phyloP scores from a whole-genome alignment of 2,797 vertebrate genomes.

The Apodemus agrarius region DNA sequence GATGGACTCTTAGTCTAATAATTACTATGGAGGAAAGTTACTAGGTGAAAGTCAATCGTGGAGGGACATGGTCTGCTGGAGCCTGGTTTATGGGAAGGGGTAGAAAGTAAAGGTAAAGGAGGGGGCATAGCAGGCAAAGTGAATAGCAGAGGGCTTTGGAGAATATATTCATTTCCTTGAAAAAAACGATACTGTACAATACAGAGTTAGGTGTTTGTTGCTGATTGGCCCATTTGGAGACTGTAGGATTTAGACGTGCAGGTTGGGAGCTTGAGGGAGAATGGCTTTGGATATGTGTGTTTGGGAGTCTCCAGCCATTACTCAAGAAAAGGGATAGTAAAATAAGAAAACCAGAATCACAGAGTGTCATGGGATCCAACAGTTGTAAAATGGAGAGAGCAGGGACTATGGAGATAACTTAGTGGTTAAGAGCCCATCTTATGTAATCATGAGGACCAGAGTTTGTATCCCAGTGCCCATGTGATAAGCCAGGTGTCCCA shows the following conservation, averaged over 20 bases:
- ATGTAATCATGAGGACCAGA: neutral
- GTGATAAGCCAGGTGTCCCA: neutral
- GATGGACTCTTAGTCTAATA: neutral
- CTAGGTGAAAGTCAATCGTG: neutral
- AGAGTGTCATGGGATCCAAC: neutral
- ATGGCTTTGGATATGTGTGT: neutral
- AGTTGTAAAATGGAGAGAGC: neutral
- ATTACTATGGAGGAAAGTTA: slow-evolving; percentile 8
- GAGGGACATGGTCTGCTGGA: neutral
- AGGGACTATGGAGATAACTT: neutral
- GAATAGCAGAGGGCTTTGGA: neutral
- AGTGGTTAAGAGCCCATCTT: neutral
- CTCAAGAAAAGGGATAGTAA: neutral
- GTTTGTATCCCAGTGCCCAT: neutral
- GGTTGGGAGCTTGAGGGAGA: neutral
- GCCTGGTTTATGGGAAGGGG: neutral
- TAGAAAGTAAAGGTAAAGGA: neutral
- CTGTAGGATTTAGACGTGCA: neutral
- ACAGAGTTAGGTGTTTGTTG: neutral
- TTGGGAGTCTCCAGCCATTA: neutral
- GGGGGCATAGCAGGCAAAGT: neutral
- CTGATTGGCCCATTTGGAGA: neutral
- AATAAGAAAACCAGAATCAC: neutral
- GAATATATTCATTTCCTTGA: neutral
- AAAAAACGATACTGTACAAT: neutral